A percentile compares a stretch with the other conserved stretches of the same genome.
Evolutionary conservation across 2,888 invertebrate species (phyloP).

Genomic region (Dichetophora obliterata): DNA sequence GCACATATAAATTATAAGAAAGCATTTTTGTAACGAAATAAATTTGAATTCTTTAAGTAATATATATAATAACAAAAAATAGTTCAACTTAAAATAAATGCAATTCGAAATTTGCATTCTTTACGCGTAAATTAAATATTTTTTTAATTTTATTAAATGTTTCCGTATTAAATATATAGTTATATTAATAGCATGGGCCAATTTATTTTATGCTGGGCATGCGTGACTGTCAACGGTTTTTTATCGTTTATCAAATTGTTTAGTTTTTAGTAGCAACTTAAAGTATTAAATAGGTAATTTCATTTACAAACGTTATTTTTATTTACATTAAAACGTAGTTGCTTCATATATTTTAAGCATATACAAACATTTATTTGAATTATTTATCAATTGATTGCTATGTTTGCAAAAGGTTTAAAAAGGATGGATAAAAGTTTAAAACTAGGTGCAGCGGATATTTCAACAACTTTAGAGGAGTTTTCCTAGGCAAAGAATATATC

Average conservation of each 20-base stretch:
- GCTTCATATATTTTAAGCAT: not conserved
- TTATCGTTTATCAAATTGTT: not conserved
- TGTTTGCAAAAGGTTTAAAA: not conserved
- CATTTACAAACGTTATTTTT: constrained; percentile 8
- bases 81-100: not conserved
- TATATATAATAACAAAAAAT: too few species aligned
- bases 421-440: too few species aligned
- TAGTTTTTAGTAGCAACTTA: not conserved
- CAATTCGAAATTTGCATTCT: not conserved
- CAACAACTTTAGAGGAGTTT: too few species aligned
- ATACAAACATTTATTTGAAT: not conserved
- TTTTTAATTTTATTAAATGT: not conserved
- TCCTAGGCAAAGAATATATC: too few species aligned
- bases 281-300: not conserved
- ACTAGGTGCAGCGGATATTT: too few species aligned
- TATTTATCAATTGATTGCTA: not conserved
- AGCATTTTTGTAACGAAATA: too few species aligned
- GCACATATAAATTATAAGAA: too few species aligned
- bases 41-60: too few species aligned
- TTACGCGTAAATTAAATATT: not conserved
- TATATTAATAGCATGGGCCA: not conserved
- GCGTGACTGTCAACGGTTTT: not conserved
- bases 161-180: not conserved
- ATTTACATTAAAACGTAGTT: not conserved
- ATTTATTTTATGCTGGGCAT: not conserved